Conservation (phyloP, 2,888 invertebrate genomes). For the Oligia fasciuncula region DNA sequence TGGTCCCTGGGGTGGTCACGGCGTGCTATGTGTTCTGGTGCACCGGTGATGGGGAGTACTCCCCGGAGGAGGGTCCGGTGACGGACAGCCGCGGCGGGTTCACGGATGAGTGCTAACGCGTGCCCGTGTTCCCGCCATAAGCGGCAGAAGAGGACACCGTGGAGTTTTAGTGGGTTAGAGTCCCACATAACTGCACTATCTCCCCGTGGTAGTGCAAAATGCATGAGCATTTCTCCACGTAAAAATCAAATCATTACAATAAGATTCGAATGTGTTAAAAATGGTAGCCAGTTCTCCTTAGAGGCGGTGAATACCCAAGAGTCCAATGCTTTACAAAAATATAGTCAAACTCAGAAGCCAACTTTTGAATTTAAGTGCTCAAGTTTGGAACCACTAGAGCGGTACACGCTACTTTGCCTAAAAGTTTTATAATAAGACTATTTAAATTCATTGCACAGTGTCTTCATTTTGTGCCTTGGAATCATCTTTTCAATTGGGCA, state of each 20-base stretch:
- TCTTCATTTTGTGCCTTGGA: slow-evolving; percentile 27
- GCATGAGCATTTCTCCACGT: too few species aligned
- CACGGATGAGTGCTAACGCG: too few species aligned
- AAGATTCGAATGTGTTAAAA: not conserved
- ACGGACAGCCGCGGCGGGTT: too few species aligned
- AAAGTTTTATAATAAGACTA: slow-evolving; percentile 55
- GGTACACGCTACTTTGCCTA: not conserved
- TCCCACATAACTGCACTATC: too few species aligned
- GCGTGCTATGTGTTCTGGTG: too few species aligned
- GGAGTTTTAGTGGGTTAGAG: too few species aligned
- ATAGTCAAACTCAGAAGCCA: slow-evolving; percentile 1
- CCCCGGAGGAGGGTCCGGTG: too few species aligned
- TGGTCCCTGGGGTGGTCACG: too few species aligned
- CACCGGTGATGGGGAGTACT: too few species aligned
- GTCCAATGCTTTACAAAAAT: slow-evolving; percentile 2
- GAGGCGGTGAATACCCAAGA: not conserved
- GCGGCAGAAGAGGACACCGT: too few species aligned
- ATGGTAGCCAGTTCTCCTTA: not conserved
- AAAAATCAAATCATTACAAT: not conserved
- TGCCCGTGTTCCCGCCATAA: too few species aligned
- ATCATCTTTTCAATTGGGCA: slow-evolving; percentile 18
- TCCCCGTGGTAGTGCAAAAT: too few species aligned
- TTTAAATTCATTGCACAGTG: slow-evolving; percentile 59
- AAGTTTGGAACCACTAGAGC: slow-evolving; percentile 13
- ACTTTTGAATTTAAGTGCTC: slow-evolving; percentile 29